phyloP scores from a whole-genome alignment of 2,797 vertebrate species.

The Macroramphosus scolopax region DNA sequence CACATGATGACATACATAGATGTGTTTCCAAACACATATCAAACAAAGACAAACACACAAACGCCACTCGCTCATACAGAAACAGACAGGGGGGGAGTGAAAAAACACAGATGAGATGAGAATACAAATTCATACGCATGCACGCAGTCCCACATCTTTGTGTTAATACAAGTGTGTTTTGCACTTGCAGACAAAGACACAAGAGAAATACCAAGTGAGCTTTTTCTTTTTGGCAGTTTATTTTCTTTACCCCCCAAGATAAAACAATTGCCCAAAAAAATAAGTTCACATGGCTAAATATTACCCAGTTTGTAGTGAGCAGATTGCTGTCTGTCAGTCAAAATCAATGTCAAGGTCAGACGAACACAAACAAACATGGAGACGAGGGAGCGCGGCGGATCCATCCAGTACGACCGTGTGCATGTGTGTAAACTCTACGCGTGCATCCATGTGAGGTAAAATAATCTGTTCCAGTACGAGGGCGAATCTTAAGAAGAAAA shows the following conservation, averaged over 20 bases:
- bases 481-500: slow-evolving; percentile 12
- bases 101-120: slow-evolving; percentile 14
- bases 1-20: slow-evolving; percentile 37
- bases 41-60: slow-evolving; percentile 12
- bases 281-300: slow-evolving; percentile 32
- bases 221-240: slow-evolving; percentile 5
- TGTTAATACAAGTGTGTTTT: slow-evolving; percentile 20
- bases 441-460: slow-evolving; percentile 19
- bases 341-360: slow-evolving; percentile 49
- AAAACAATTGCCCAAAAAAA: slow-evolving; percentile 52
- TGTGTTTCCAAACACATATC: slow-evolving; percentile 35
- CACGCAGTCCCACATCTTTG: slow-evolving; percentile 23
- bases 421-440: slow-evolving; percentile 27
- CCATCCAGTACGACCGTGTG: slow-evolving; percentile 21
- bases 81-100: slow-evolving; percentile 4
- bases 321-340: slow-evolving; percentile 48
- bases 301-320: slow-evolving; percentile 24
- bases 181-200: slow-evolving; percentile 8
- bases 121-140: slow-evolving; percentile 30
- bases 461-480: slow-evolving; percentile 45
- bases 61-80: neutral
- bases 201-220: slow-evolving; percentile 9
- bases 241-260: slow-evolving; percentile 24
- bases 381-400: slow-evolving; percentile 6
- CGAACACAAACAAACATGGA: slow-evolving; percentile 25